Evolutionary conservation across 1,140 invertebrate species (phyloP).

Genomic region (Eurosta solidaginis): DNA sequence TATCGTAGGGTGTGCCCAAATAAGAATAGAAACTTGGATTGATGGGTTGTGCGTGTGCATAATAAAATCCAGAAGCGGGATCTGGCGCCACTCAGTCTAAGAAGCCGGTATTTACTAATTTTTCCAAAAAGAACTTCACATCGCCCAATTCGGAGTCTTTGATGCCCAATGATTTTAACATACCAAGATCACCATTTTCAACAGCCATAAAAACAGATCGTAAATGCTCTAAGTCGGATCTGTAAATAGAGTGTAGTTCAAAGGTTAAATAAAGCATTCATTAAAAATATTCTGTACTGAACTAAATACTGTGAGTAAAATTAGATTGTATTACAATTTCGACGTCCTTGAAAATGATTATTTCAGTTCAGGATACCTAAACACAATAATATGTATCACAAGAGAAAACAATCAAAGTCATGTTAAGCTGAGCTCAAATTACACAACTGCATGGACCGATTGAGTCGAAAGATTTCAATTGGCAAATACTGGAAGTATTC

Average conservation of each 20-base stretch:
- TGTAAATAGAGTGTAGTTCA: constrained; percentile 30
- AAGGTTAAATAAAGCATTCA: not conserved
- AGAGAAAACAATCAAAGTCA: no score
- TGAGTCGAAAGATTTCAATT: no score
- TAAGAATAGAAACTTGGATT: constrained; percentile 69
- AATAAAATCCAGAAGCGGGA: constrained; percentile 69
- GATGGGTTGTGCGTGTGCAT: constrained; percentile 66
- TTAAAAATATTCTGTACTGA: no score
- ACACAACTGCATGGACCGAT: no score
- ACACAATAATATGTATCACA: no score
- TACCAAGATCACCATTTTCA: constrained; percentile 92
- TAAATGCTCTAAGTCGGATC: constrained; percentile 87
- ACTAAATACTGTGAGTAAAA: no score
- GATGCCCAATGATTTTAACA: constrained; percentile 91
- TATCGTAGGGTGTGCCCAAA: constrained; percentile 58
- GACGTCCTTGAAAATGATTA: no score
- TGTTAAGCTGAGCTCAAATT: no score
- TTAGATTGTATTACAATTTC: no score
- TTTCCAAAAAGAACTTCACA: constrained; percentile 96
- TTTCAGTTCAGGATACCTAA: no score
- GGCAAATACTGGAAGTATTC: no score
- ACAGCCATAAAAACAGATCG: constrained; percentile 94
- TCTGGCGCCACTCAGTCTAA: constrained; percentile 83
- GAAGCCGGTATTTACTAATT: constrained; percentile 94
- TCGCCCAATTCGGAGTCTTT: constrained; percentile 96